Evolutionary conservation across 2,113 vertebrate genomes (phyloP), one percentile per base, ranked within the genome.

Genomic region (Malurus elegans): DNA sequence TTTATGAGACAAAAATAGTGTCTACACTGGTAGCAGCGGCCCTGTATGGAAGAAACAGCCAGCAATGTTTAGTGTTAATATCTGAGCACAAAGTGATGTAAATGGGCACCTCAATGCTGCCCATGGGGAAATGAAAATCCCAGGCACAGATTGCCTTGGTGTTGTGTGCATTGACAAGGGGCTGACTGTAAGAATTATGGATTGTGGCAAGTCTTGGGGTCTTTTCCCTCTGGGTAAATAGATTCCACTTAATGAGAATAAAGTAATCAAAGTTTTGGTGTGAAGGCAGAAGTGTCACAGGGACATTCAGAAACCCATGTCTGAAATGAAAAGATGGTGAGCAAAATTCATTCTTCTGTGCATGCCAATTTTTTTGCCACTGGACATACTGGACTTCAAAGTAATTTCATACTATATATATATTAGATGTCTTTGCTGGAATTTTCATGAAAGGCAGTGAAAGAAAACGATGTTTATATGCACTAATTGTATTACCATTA

Each of bases 361-460:
- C 14, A 18, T n/a, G 48, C 6, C 9, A 24, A 38, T 60, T 86
- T 26, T 26, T 4, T 42, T 73, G 40, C 23, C 26, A 6, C 67
- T 66, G 70, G 60, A 64, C 8, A 4, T 53, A 51, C 25, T 81
- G 80, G 44, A 80, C 23, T 89, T 75, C 6, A 57, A 70, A 83
- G 54, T 87, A 48, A 79, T 23, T 85, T 82, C 7, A 56, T 78
- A 36, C 8, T 53, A 23, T 88, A 96, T 91, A 89, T 25, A 19
- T 65, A 67, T 57, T 58, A 86, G 74, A 56, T 54, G 18, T 3
- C 75, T 98, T 92, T 66, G 38, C 69, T 96, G 86, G 80, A 72
- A 83, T 94, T 71, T n/a, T 86, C 24, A 60, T 85, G 57, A 88
- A 70, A 4, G 50, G 20, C 4, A 31, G 47, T 53, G 86, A 87